Evolutionary conservation across 2,797 vertebrate species (phyloP).

Genomic region (Brachymystax lenok): DNA sequence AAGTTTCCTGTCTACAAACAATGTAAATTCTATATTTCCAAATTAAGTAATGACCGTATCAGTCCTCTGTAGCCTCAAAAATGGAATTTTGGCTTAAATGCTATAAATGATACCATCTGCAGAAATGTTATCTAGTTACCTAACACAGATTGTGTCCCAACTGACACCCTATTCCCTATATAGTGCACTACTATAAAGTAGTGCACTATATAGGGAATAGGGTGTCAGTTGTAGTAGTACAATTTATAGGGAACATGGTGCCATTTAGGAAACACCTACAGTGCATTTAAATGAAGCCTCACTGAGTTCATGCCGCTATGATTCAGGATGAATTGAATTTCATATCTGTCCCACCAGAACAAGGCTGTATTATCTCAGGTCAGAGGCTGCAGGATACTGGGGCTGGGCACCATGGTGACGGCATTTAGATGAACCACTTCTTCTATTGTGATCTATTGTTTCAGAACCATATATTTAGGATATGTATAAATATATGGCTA

Average conservation of each 20-base stretch:
- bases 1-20: background rate
- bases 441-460: background rate
- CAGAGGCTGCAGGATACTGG: background rate
- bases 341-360: background rate
- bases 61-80: background rate
- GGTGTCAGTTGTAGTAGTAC: too few species aligned
- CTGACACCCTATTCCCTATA: background rate
- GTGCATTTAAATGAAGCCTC: background rate
- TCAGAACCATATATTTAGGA: background rate
- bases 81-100: background rate
- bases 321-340: background rate
- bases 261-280: background rate
- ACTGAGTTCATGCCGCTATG: background rate
- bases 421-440: background rate
- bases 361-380: background rate
- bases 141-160: background rate
- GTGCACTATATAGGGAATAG: too few species aligned
- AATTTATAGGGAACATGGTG: background rate
- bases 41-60: background rate
- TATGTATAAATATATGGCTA: background rate
- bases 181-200: background rate
- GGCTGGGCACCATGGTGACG: background rate
- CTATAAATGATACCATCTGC: background rate
- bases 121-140: background rate
- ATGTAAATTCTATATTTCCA: background rate